Evolutionary conservation across 2,113 vertebrate species (phyloP).

Genomic region (Craseonycteris thonglongyai): DNA sequence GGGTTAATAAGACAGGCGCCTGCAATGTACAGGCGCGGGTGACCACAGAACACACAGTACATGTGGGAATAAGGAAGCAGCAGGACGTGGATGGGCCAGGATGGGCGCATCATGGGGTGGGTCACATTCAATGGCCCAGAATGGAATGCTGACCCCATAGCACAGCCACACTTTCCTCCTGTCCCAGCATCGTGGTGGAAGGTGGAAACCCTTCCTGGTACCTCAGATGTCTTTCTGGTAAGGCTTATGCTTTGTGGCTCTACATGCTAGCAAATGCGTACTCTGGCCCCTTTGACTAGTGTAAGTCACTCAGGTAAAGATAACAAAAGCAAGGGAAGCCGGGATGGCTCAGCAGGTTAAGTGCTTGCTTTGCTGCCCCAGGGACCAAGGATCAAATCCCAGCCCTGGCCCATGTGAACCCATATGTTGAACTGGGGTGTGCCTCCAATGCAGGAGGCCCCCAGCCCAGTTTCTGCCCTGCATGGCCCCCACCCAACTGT

Average conservation of each 20-base stretch:
- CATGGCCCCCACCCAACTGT: too few relatives aligned
- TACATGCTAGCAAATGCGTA: background rate
- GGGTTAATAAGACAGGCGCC: too few relatives aligned
- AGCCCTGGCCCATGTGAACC: too few relatives aligned
- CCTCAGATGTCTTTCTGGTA: background rate
- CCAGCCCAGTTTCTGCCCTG: too few relatives aligned
- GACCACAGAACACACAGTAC: too few relatives aligned
- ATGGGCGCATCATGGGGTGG: too few relatives aligned
- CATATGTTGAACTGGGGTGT: too few relatives aligned
- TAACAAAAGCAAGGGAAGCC: too few relatives aligned
- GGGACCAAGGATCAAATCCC: too few relatives aligned
- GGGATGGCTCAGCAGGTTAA: too few relatives aligned
- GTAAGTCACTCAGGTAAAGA: background rate
- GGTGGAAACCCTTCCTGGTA: background rate
- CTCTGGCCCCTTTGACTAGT: background rate
- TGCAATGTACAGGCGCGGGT: fast-evolving
- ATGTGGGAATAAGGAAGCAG: background rate
- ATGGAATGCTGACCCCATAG: background rate
- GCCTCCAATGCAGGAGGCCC: too few relatives aligned
- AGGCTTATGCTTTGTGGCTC: constrained; percentile 22
- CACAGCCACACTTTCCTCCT: background rate
- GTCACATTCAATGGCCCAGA: background rate
- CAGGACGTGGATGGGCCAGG: background rate
- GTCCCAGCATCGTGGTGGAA: background rate
- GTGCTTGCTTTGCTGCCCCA: too few relatives aligned